Evolutionary conservation across 2,113 vertebrate genomes (phyloP).

Genomic region (Nerophis lumbriciformis): DNA sequence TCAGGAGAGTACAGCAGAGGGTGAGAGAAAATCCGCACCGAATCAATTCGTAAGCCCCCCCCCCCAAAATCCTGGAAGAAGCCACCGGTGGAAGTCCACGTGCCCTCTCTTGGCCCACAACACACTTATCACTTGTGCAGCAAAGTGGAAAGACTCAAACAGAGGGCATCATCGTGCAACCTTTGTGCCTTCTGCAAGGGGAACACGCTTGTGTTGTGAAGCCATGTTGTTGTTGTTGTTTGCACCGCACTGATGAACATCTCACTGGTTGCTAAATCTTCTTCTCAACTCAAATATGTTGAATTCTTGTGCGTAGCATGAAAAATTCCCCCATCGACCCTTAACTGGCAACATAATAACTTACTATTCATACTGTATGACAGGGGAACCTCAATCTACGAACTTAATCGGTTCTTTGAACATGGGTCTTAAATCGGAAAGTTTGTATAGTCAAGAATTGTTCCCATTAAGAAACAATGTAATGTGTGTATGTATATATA

Average conservation of each 20-base stretch:
- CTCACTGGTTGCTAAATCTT: conserved; percentile 14
- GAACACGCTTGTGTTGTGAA: not conserved
- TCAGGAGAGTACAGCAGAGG: conserved; percentile 57
- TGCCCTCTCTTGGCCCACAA: conserved; percentile 18
- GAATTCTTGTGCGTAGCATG: not conserved
- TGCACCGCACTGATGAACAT: conserved; percentile 11
- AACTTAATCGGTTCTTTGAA: no score
- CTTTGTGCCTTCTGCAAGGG: conserved; percentile 10
- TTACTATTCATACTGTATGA: no score
- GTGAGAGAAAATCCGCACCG: conserved; percentile 26
- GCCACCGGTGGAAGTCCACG: conserved; percentile 53
- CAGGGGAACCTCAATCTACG: no score
- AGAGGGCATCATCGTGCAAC: conserved; percentile 16
- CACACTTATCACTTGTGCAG: conserved; percentile 38
- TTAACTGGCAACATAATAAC: no score
- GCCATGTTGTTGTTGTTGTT: conserved; percentile 12
- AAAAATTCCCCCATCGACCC: no score
- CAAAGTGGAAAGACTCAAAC: conserved; percentile 33
- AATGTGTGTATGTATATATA: no score
- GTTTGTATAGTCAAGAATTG: no score
- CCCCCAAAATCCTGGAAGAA: conserved; percentile 42
- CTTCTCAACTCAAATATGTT: conserved; percentile 7
- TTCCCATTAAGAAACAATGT: no score
- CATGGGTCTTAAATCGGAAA: no score
- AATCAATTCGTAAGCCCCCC: conserved; percentile 61